These are phyloP conservation scores for Caenorhabditis panamensis DNA, from an alignment of 2,888 invertebrate species.

Conservation along the genomic window DNA sequence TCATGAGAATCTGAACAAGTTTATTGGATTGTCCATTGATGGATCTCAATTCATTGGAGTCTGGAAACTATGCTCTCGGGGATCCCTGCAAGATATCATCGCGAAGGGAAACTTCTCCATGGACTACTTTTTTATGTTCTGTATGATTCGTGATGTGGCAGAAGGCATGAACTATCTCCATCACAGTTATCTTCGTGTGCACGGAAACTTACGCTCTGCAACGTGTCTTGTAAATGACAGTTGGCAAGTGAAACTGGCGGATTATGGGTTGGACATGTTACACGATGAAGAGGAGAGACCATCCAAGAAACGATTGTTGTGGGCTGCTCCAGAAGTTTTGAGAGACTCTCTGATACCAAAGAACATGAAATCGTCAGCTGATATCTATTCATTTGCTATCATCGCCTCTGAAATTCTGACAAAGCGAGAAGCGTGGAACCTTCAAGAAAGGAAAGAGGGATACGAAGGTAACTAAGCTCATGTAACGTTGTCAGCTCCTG, in stretches of 20 bases:
- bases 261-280: slow-evolving; percentile 43
- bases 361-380: slow-evolving; percentile 63
- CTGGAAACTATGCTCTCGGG: slow-evolving; percentile 76
- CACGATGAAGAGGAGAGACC: slow-evolving; percentile 26
- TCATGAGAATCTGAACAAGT: slow-evolving; percentile 78
- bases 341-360: slow-evolving; percentile 36
- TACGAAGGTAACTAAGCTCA: slow-evolving; percentile 58
- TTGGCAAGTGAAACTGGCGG: slow-evolving; percentile 69
- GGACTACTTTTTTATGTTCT: slow-evolving; percentile 72
- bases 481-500: not conserved
- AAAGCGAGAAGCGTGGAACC: slow-evolving; percentile 72
- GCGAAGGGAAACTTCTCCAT: slow-evolving; percentile 66
- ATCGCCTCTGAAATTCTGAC: slow-evolving; percentile 77
- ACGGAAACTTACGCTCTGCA: slow-evolving; percentile 71
- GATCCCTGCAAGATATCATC: slow-evolving; percentile 68
- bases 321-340: slow-evolving; percentile 77
- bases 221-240: slow-evolving; percentile 76
- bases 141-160: slow-evolving; percentile 69
- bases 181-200: slow-evolving; percentile 63
- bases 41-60: slow-evolving; percentile 69
- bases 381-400: slow-evolving; percentile 78
- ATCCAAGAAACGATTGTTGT: slow-evolving; percentile 48
- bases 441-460: slow-evolving; percentile 67
- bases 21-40: slow-evolving; percentile 77
- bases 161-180: slow-evolving; percentile 70